Conservation (phyloP, 2,113 vertebrate genomes). For the Eretmochelys imbricata region DNA sequence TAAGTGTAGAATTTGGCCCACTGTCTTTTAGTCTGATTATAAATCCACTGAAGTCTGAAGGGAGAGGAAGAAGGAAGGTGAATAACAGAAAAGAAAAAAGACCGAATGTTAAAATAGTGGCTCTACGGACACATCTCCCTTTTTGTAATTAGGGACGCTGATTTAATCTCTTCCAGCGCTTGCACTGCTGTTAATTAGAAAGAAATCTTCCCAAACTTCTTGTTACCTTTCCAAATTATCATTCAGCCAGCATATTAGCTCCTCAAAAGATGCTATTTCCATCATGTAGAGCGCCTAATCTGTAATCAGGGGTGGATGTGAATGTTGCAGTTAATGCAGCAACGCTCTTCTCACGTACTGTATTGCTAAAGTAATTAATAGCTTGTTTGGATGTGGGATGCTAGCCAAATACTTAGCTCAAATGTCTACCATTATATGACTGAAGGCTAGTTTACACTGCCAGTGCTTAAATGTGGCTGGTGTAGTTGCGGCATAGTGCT, state of each 20-base stretch:
- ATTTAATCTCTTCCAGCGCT: neutral
- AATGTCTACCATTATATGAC: neutral
- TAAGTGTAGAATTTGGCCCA: neutral
- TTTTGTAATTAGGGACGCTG: accelerated
- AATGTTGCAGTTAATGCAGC: neutral
- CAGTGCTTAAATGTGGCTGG: too few relatives aligned
- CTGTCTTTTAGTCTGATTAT: neutral
- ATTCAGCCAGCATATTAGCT: neutral
- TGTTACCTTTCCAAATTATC: neutral
- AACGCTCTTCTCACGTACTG: neutral
- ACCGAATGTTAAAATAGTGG: neutral
- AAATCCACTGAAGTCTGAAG: neutral
- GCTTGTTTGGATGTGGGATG: neutral
- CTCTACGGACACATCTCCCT: neutral
- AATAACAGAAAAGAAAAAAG: neutral
- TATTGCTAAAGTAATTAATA: neutral
- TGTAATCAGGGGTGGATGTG: neutral
- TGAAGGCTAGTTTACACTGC: neutral
- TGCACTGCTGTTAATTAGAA: neutral
- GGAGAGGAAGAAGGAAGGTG: neutral
- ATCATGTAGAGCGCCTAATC: neutral
- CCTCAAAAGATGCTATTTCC: neutral
- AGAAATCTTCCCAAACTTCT: neutral
- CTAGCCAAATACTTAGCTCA: neutral
- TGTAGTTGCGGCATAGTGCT: too few relatives aligned